phyloP scores from a whole-genome alignment of 1,140 invertebrate genomes.

The Goniozus legneri region DNA sequence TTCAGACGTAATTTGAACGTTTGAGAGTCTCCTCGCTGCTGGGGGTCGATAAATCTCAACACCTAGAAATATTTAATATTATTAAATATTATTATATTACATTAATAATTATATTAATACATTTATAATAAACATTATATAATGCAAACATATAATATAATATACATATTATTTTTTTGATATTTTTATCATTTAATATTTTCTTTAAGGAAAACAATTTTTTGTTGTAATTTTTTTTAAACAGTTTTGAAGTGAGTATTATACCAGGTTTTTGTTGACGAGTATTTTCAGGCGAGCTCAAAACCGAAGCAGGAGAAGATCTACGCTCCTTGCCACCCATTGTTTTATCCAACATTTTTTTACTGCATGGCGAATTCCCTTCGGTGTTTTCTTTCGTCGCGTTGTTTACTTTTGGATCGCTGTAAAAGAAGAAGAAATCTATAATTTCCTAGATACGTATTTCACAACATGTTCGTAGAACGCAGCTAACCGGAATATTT shows the following conservation, averaged over 20 bases:
- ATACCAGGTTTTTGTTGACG: constrained; percentile 39
- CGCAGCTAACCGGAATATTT: too few species aligned
- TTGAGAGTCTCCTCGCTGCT: constrained; percentile 36
- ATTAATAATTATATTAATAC: not conserved
- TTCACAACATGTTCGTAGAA: not conserved
- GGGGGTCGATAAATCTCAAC: constrained; percentile 51
- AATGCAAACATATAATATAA: not conserved
- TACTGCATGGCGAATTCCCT: not conserved
- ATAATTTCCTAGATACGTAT: not conserved
- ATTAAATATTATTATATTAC: constrained; percentile 34
- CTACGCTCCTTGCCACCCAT: constrained; percentile 42
- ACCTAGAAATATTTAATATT: constrained; percentile 36
- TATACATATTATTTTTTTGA: not conserved
- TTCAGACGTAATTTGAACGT: constrained; percentile 10
- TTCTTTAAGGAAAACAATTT: not conserved
- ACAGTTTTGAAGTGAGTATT: too few species aligned
- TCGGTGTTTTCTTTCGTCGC: constrained; percentile 11
- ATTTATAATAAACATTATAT: not conserved
- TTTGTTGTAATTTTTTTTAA: too few species aligned
- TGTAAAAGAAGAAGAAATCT: constrained; percentile 10
- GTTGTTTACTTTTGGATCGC: constrained; percentile 39
- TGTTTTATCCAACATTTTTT: constrained; percentile 6
- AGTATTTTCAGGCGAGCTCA: constrained; percentile 36
- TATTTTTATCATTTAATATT: not conserved
- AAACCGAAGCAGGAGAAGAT: constrained; percentile 1